Percentiles rank a stretch among this genome's conserved stretches.
These are phyloP conservation scores for Apeltes quadracus DNA, from an alignment of 2,113 vertebrate species.

Conservation along the genomic window DNA sequence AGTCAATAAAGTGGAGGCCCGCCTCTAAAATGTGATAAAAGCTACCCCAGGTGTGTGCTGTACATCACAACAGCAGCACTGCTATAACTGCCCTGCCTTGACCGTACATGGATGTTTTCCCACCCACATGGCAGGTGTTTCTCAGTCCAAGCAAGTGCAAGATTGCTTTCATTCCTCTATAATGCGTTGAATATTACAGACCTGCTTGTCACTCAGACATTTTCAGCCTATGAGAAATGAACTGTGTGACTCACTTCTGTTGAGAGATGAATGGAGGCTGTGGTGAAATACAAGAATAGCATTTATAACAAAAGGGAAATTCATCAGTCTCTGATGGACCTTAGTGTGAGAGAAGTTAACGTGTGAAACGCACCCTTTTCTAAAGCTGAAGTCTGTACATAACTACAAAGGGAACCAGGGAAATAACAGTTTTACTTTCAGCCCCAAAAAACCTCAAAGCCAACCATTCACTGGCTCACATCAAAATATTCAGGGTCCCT, in stretches of 20 bases:
- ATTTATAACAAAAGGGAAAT: constrained; percentile 23
- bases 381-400: constrained; percentile 21
- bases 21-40: constrained; percentile 67
- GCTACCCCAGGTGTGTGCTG: constrained; percentile 51
- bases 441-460: constrained; percentile 55
- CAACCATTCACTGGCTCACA: constrained; percentile 67
- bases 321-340: constrained; percentile 7
- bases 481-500: constrained; percentile 68
- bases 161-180: constrained; percentile 27
- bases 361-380: constrained; percentile 46
- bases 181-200: constrained; percentile 24
- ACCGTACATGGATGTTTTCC: constrained; percentile 47
- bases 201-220: constrained; percentile 32
- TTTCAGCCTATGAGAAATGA: constrained; percentile 10
- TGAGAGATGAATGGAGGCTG: constrained; percentile 33
- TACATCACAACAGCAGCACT: constrained; percentile 56
- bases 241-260: constrained; percentile 26
- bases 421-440: constrained; percentile 53
- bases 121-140: constrained; percentile 46
- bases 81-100: constrained; percentile 49
- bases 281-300: constrained; percentile 19
- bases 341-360: constrained; percentile 2
- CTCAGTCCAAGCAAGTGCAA: constrained; percentile 18
- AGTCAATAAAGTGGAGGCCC: constrained; percentile 72
- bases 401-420: constrained; percentile 43